Percentiles rank a stretch among this genome's conserved stretches.
Conservation (phyloP, 2,113 vertebrate genomes). For the Caracal caracal region DNA sequence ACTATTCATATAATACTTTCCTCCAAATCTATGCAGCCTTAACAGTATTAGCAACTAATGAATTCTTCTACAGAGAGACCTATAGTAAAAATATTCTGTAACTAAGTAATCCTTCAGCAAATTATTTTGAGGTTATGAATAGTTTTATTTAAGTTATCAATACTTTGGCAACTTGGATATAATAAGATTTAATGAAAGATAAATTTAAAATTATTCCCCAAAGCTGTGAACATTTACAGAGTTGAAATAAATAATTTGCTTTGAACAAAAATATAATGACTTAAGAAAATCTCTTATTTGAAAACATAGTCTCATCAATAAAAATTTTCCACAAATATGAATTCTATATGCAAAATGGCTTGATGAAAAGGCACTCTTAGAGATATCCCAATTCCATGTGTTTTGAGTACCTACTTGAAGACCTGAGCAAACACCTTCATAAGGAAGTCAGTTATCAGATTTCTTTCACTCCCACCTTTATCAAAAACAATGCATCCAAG, state of each 20-base stretch:
- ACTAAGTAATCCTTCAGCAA: constrained; percentile 42
- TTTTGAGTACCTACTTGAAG: not conserved
- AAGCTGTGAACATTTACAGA: not conserved
- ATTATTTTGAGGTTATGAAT: constrained; percentile 6
- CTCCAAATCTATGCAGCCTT: constrained; percentile 38
- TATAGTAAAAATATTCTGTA: constrained; percentile 24
- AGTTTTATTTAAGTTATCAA: constrained; percentile 49
- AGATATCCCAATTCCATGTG: not conserved
- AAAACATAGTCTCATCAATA: not conserved
- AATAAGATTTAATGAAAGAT: not conserved
- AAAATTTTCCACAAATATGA: not conserved
- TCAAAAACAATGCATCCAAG: not conserved
- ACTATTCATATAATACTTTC: constrained; percentile 64
- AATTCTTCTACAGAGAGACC: constrained; percentile 51
- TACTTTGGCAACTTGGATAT: not conserved
- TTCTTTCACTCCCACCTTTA: not conserved
- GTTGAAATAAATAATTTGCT: constrained; percentile 16
- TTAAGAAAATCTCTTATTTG: not conserved
- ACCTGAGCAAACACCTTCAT: not conserved
- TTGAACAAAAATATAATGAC: not conserved
- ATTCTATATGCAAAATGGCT: not conserved
- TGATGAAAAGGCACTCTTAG: not conserved
- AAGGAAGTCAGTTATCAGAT: not conserved
- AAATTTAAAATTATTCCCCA: not conserved
- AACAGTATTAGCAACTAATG: constrained; percentile 56